phyloP scores from a whole-genome alignment of 2,113 vertebrate genomes.

The Aplodontia rufa region DNA sequence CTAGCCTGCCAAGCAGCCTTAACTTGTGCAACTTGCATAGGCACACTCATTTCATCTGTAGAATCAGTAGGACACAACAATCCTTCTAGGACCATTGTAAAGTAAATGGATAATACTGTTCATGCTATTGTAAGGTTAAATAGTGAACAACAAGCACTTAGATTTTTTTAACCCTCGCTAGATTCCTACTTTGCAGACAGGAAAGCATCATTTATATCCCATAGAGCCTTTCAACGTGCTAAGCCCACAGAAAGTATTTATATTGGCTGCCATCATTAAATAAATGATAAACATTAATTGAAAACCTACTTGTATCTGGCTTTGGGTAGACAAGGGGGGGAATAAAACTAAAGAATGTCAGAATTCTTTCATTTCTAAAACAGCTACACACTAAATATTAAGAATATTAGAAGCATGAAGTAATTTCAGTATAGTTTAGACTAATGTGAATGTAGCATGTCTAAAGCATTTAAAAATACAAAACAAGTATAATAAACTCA shows the following conservation, averaged over 20 bases:
- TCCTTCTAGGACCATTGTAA: background rate
- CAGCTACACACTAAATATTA: slow-evolving; percentile 7
- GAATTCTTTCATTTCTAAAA: slow-evolving; percentile 10
- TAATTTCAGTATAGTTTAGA: slow-evolving; percentile 50
- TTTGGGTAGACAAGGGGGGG: background rate
- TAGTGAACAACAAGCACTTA: background rate
- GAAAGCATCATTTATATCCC: background rate
- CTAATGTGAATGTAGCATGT: background rate
- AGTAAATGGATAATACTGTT: background rate
- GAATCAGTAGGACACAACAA: background rate
- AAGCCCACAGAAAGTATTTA: background rate
- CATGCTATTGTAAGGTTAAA: background rate
- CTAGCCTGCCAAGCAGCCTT: background rate
- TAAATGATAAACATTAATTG: background rate
- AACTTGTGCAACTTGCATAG: background rate
- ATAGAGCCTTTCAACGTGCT: background rate
- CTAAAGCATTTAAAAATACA: slow-evolving; percentile 28
- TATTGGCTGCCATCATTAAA: background rate
- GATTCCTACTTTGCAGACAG: background rate
- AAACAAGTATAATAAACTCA: slow-evolving; percentile 24
- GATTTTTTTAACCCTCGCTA: background rate
- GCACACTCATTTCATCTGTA: background rate
- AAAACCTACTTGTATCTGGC: background rate
- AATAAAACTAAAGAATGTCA: background rate
- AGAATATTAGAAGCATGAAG: slow-evolving; percentile 5